phyloP scores from a whole-genome alignment of 1,140 invertebrate species.

The Papilio polyxenes region DNA sequence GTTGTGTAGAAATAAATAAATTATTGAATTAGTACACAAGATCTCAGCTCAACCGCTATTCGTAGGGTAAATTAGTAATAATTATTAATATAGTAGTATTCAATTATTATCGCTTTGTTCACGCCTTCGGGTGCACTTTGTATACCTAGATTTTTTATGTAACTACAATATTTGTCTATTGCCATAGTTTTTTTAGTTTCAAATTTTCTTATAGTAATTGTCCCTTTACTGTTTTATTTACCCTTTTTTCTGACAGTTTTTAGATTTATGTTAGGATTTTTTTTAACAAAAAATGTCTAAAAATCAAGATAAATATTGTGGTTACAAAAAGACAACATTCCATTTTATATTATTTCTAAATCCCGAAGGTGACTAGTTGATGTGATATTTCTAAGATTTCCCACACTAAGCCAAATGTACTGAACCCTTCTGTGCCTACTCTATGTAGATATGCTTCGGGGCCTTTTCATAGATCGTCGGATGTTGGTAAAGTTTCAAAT shows the following conservation, averaged over 20 bases:
- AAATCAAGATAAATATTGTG: conserved; percentile 36
- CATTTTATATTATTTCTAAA: conserved; percentile 53
- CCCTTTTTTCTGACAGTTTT: too few species aligned
- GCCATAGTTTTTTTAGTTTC: neutral
- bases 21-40: conserved; percentile 75
- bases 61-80: conserved; percentile 72
- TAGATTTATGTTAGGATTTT: conserved; percentile 6
- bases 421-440: conserved; percentile 80
- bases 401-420: conserved; percentile 78
- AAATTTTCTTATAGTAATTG: too few species aligned
- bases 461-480: conserved; percentile 40
- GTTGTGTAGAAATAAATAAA: conserved; percentile 48
- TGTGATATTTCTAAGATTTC: conserved; percentile 76
- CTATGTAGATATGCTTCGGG: conserved; percentile 69
- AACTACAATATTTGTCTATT: conserved; percentile 24
- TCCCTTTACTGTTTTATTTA: too few species aligned
- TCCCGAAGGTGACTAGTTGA: conserved; percentile 68
- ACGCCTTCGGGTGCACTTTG: conserved; percentile 54
- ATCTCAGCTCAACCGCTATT: conserved; percentile 79
- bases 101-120: conserved; percentile 67
- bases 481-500: neutral
- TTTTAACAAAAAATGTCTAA: conserved; percentile 19
- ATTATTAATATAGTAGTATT: conserved; percentile 65
- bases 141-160: conserved; percentile 9
- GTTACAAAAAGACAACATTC: conserved; percentile 55